A percentile compares a stretch with the other conserved stretches of the same genome.
Conservation (phyloP, 1,140 invertebrate species). For the Campoletis sonorensis region DNA sequence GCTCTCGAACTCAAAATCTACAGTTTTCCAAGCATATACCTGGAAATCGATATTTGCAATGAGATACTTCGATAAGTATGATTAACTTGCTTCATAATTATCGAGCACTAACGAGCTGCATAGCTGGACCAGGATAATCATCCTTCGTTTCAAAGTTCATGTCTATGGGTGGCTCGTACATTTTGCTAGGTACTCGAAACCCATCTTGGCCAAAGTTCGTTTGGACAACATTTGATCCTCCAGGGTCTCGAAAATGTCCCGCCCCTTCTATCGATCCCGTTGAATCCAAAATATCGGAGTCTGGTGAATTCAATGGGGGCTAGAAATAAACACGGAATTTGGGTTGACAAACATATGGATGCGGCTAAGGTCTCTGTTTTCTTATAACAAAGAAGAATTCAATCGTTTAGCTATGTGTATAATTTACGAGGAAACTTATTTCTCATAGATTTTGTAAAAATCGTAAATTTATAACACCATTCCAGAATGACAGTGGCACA, state of each 20-base stretch:
- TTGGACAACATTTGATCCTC: slow-evolving; percentile 30
- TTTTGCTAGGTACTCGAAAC: slow-evolving; percentile 36
- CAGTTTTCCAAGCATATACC: slow-evolving; percentile 78
- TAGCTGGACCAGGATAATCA: slow-evolving; percentile 69
- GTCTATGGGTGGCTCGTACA: slow-evolving; percentile 56
- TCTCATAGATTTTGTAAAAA: no score
- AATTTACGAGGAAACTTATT: no score
- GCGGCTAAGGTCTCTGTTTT: no score
- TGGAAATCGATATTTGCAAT: slow-evolving; percentile 57
- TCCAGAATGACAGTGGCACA: no score
- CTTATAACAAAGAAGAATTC: no score
- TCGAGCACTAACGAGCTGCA: slow-evolving; percentile 52
- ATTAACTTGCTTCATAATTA: slow-evolving; percentile 25
- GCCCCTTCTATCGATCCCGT: slow-evolving; percentile 39
- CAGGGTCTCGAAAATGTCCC: slow-evolving; percentile 29
- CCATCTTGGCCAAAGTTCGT: slow-evolving; percentile 37
- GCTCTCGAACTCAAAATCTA: slow-evolving; percentile 79
- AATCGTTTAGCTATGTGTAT: no score
- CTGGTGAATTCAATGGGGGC: slow-evolving; percentile 46
- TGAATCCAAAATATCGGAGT: slow-evolving; percentile 23
- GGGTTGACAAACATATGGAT: slow-evolving; percentile 23
- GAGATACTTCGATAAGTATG: not conserved
- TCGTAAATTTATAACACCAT: no score
- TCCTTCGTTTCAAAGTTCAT: slow-evolving; percentile 54
- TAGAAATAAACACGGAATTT: no score